A percentile compares a stretch with the other conserved stretches of the same genome.
phyloP scores from a whole-genome alignment of 2,797 vertebrate genomes.

The Peromyscus melanophrys region DNA sequence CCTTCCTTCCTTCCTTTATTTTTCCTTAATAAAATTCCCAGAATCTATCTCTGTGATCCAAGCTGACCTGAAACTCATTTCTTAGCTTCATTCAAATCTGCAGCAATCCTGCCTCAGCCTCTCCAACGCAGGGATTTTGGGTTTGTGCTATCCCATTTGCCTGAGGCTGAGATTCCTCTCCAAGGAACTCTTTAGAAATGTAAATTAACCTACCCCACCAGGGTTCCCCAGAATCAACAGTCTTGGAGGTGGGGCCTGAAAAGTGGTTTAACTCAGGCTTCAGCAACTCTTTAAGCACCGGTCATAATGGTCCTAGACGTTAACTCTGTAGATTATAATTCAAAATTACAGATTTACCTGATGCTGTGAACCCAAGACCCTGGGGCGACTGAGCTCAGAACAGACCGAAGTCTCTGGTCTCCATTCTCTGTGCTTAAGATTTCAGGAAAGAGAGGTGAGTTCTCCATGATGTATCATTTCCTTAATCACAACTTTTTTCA shows the following conservation, averaged over 20 bases:
- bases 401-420: background rate
- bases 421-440: background rate
- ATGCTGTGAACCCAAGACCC: fast-evolving
- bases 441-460: conserved; percentile 21
- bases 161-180: background rate
- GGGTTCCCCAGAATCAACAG: background rate
- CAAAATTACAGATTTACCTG: background rate
- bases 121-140: no score
- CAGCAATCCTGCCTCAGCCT: background rate
- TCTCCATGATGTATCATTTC: background rate
- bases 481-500: background rate
- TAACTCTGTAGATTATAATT: background rate
- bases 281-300: background rate
- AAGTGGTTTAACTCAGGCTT: background rate
- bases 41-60: background rate
- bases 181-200: conserved; percentile 53
- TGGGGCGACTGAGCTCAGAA: background rate
- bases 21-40: background rate
- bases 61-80: background rate
- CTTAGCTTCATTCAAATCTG: background rate
- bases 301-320: background rate
- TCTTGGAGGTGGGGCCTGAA: background rate
- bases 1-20: background rate
- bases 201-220: conserved; percentile 13
- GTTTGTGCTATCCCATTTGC: fast-evolving